Evolutionary conservation across 92 coral and sea anemone species (phyloP).

Genomic region (Bergia puertoricense): DNA sequence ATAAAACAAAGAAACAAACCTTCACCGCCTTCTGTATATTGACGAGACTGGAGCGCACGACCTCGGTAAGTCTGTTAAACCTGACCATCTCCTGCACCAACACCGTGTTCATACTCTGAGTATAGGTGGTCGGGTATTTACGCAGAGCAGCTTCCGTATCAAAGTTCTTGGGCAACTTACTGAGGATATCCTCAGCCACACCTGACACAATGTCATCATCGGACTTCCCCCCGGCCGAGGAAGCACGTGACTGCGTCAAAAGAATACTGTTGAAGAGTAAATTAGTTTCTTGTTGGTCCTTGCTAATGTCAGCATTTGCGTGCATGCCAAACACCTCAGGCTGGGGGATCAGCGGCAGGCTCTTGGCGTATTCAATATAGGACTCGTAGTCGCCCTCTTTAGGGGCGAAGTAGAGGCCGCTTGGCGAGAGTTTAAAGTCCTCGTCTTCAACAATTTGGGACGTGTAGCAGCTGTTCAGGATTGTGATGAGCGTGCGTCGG

Average conservation of each 20-base stretch:
- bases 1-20: conserved; percentile 49
- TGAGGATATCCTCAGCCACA: conserved; percentile 91
- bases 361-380: conserved; percentile 88
- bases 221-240: conserved; percentile 95
- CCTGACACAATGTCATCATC: conserved; percentile 91
- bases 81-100: conserved; percentile 99
- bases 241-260: conserved; percentile 90
- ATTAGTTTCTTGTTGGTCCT: conserved; percentile 93
- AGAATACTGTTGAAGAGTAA: conserved; percentile 88
- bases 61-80: conserved; percentile 93
- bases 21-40: conserved; percentile 97
- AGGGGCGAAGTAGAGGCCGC: conserved; percentile 90
- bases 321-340: conserved; percentile 99
- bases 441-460: conserved; percentile 61
- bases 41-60: conserved; percentile 90
- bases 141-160: conserved; percentile 96
- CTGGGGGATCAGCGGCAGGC: conserved; percentile 84
- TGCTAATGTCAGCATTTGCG: conserved; percentile 97
- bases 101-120: conserved; percentile 99
- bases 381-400: conserved; percentile 93
- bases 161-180: conserved; percentile 87
- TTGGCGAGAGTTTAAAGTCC: conserved; percentile 87
- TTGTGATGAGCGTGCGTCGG: conserved; percentile 90
- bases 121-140: conserved; percentile 93
- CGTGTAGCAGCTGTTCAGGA: conserved; percentile 86